Evolutionary conservation across 2,888 invertebrate species (phyloP), one percentile per base, ranked within the genome.

Genomic region (Drosophila paucipuncta): DNA sequence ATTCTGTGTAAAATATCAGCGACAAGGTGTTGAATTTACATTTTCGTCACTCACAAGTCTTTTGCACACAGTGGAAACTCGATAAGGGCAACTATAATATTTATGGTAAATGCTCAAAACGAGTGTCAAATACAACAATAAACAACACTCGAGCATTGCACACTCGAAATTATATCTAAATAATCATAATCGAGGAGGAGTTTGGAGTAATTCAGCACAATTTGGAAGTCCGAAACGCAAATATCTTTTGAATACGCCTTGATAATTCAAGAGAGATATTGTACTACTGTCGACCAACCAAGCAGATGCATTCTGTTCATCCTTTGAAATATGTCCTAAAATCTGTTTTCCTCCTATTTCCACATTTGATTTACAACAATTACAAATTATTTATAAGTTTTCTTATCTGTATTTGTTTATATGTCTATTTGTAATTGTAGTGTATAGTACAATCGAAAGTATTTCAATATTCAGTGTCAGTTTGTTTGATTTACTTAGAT

Each of bases 401-500:
- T 47, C 16, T 9, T 25, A 25, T 9, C 16, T 47, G 16, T 9
- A 2, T 16, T 47, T 9, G 16, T 16, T 47, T 47, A 47, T 16
- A 16, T 47, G 47, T 25, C 22, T 25, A 35, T 31, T n/a, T 53
- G 31, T 54, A 33, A 22, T 35, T 33, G 54, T 35, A 16, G 6
- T 18, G 18, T 62, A 64, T 61, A 75, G 28, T 52, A 25, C 2
- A 50, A 71, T 64, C 47, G 28, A 47, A 64, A 73, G 47, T 68
- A 39, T 37, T 62, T 59, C 39, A 41, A 33, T 22, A 50, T 76
- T 73, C 59, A 9, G 66, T 63, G 76, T 78, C 76, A 68, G 60
- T 76, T 76, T 76, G 60, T 66, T 66, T 73, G 64, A 35, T 72
- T 62, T 33, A 61, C n/a, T 69, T 76, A 53, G 69, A 73, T 72